Evolutionary conservation across 2,888 invertebrate genomes (phyloP), one percentile per base, ranked within the genome.

Genomic region (Polymixis flavicincta): DNA sequence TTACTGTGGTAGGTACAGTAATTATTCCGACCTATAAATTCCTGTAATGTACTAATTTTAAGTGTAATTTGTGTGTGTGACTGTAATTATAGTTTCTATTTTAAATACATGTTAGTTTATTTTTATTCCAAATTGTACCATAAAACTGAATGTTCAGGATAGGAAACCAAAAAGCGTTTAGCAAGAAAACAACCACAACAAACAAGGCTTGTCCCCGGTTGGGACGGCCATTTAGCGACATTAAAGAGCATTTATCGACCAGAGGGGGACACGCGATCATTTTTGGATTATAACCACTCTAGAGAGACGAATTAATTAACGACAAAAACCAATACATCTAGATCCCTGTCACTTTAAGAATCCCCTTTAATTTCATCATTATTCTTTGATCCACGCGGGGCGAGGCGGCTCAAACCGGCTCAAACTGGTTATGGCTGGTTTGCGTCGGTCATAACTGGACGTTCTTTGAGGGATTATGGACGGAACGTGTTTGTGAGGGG

Each of bases 251-350:
- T 94, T 96, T 95, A 95, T 94, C 93, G 92, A 87, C 90, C 87
- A 74, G 85, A 78, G 91, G 93, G 94, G 94, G 93, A 93, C 93
- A 92, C 84, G 89, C 94, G 93, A 96, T 96, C 95, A 96, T 96
- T 96, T 95, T 94, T 94, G 95, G 95, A 96, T 96, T 96, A 96
- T 94, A 91, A 90, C 95, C 92, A 93, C 93, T 94, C 93, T 92
- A 93, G 93, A 95, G 94, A 95, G 92, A 93, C 93, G 95, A 94
- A 96, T 96, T 96, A 95, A 96, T 96, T 96, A 94, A 90, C 89
- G 90, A 91, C 92, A 93, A 92, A 90, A 81, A 90, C 96, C 95
- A 92, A 78, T 86, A 73, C 90, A 91, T 76, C 60, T 71, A 87
- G 95, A 90, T 73, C 95, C 83, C 76, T 90, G 89, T 90, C 90